Conservation (phyloP, 1,140 invertebrate species). For the Melitaea cinxia region DNA sequence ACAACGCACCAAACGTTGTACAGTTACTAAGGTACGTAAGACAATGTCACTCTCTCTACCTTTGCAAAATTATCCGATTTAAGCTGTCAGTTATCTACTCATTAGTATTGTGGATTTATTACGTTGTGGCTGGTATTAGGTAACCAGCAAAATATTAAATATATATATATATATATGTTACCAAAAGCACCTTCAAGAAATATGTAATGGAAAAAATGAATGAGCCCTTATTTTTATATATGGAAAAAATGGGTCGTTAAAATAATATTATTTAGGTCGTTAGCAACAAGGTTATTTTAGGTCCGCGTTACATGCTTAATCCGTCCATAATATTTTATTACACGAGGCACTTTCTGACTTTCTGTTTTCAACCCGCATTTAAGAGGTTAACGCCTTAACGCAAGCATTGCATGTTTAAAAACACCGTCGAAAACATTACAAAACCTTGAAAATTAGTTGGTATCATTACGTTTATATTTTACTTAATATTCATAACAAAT, state of each 20-base stretch:
- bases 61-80: too few species aligned
- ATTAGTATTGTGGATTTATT: too few species aligned
- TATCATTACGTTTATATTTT: neutral
- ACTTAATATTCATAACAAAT: conserved; percentile 16
- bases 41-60: too few species aligned
- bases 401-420: conserved; percentile 23
- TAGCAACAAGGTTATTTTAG: conserved; percentile 27
- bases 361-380: conserved; percentile 31
- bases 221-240: neutral
- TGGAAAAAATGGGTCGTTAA: neutral
- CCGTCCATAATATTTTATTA: conserved; percentile 32
- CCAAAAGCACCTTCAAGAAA: too few species aligned
- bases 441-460: conserved; percentile 23
- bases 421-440: conserved; percentile 6
- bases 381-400: conserved; percentile 26
- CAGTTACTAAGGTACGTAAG: too few species aligned
- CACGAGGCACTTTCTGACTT: conserved; percentile 25
- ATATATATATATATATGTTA: too few species aligned
- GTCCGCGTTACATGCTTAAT: conserved; percentile 23
- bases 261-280: conserved; percentile 10
- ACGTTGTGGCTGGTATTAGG: too few species aligned
- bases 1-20: too few species aligned
- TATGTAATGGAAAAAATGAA: too few species aligned
- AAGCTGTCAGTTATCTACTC: too few species aligned
- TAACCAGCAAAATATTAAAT: too few species aligned